Evolutionary conservation across 2,888 invertebrate species (phyloP).

Genomic region (Aphidoletes aphidimyza): DNA sequence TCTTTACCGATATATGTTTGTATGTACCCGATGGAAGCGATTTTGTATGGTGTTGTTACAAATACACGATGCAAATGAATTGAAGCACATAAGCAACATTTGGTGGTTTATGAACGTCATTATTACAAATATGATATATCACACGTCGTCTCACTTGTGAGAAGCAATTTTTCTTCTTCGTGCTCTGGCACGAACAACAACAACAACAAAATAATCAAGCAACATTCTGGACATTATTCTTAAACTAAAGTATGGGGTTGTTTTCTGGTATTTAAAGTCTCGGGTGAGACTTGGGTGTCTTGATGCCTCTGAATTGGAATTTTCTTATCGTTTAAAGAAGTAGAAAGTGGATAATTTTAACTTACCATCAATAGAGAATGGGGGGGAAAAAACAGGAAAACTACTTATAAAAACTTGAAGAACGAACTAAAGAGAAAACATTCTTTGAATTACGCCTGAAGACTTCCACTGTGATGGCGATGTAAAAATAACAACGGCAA

Average conservation of each 20-base stretch:
- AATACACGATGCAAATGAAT: constrained; percentile 5
- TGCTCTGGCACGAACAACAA: not conserved
- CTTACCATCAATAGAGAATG: not conserved
- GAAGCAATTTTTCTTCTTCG: not conserved
- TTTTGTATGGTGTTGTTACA: no score
- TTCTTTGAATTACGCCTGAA: not conserved
- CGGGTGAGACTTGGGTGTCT: no score
- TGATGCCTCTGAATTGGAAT: no score
- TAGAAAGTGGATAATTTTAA: not conserved
- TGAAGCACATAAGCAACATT: not conserved
- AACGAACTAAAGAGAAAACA: not conserved
- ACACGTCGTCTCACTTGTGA: not conserved
- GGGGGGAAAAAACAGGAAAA: no score
- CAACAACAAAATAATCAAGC: not conserved
- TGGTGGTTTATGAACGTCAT: constrained; percentile 14
- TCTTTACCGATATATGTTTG: not conserved
- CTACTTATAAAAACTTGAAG: not conserved
- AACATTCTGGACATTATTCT: constrained; percentile 2
- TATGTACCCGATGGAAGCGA: no score
- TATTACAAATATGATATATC: not conserved
- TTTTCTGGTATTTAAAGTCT: no score
- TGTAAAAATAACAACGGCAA: not conserved
- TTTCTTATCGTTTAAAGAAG: not conserved
- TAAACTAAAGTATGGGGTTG: not conserved
- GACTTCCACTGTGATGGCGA: not conserved